These are phyloP conservation scores for Dicyrtoma fusca DNA, from an alignment of 2,888 invertebrate genomes.

Conservation along the genomic window DNA sequence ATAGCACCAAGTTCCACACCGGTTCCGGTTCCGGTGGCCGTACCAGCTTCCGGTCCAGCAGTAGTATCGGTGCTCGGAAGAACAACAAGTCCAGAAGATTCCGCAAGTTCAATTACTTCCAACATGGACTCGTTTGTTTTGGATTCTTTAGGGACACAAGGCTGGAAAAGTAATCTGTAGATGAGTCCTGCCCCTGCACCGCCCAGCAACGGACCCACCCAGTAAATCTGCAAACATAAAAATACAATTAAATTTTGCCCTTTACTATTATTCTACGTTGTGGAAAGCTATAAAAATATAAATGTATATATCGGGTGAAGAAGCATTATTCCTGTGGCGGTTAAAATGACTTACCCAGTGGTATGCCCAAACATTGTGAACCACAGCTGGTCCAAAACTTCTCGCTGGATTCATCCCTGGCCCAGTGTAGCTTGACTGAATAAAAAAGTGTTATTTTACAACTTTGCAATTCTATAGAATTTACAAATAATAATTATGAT, in stretches of 20 bases:
- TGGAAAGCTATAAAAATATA: neutral
- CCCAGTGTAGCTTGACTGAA: conserved; percentile 61
- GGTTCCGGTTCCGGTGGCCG: too few species aligned
- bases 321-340: too few species aligned
- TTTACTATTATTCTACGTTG: neutral
- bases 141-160: too few species aligned
- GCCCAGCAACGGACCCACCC: conserved; percentile 58
- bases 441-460: neutral
- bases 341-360: conserved; percentile 60
- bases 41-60: too few species aligned
- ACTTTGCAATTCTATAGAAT: neutral
- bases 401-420: conserved; percentile 63
- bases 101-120: too few species aligned
- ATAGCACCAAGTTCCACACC: too few species aligned
- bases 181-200: conserved; percentile 56
- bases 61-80: too few species aligned
- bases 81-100: too few species aligned
- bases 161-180: neutral
- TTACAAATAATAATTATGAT: neutral
- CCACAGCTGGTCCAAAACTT: conserved; percentile 62
- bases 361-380: conserved; percentile 60
- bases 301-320: neutral
- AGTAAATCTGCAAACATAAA: conserved; percentile 57
- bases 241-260: conserved; percentile 46
- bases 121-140: too few species aligned